Evolutionary conservation across 2,888 invertebrate species (phyloP).

Genomic region (Villa cingulata): DNA sequence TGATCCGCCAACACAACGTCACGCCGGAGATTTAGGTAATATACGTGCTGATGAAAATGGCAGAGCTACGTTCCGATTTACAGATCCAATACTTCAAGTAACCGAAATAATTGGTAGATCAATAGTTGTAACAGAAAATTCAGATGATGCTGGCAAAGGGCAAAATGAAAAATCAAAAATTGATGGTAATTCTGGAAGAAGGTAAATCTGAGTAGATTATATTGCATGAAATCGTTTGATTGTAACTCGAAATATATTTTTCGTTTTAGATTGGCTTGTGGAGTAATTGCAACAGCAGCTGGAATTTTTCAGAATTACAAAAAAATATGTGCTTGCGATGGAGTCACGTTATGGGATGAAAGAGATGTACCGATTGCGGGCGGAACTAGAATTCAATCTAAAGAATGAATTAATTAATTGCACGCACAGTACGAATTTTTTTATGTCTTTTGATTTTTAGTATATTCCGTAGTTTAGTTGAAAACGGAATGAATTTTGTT

Average conservation of each 20-base stretch:
- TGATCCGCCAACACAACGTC: constrained; percentile 35
- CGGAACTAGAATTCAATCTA: constrained; percentile 13
- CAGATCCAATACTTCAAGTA: constrained; percentile 48
- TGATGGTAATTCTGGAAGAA: constrained; percentile 49
- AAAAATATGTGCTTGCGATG: constrained; percentile 80
- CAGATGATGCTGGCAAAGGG: constrained; percentile 49
- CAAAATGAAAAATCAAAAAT: constrained; percentile 38
- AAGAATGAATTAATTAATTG: background rate
- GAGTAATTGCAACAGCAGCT: constrained; percentile 78
- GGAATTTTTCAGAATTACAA: constrained; percentile 78
- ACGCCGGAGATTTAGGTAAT: constrained; percentile 53
- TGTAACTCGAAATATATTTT: no score
- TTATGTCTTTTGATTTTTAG: background rate
- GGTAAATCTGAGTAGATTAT: constrained; percentile 30
- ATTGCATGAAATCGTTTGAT: no score
- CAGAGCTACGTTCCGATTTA: constrained; percentile 49
- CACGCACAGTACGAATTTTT: background rate
- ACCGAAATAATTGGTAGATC: constrained; percentile 65
- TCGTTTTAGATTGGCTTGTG: constrained; percentile 56
- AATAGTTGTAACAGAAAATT: constrained; percentile 51
- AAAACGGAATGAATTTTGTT: background rate
- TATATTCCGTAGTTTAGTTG: no score
- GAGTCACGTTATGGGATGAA: constrained; percentile 82
- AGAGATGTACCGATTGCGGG: constrained; percentile 42
- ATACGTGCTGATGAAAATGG: constrained; percentile 47